Evolutionary conservation across 2,888 invertebrate species (phyloP), one percentile per base, ranked within the genome.

Genomic region (Leucoma salicis): DNA sequence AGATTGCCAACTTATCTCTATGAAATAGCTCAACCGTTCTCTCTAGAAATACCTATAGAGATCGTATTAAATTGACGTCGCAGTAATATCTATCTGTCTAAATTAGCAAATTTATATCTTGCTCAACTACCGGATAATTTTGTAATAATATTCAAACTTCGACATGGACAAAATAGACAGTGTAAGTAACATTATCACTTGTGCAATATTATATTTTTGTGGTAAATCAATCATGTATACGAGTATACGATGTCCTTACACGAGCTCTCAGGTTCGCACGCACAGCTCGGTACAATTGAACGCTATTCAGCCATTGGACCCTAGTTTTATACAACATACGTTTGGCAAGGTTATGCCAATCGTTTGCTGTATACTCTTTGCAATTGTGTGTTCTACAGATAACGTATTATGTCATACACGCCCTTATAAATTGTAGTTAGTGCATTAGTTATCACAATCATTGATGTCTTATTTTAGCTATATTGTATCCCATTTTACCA

Each of bases 221-320:
- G 50, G 48, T 3, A 4, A 56, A 31, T 51, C 56, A 57, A 38
- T 48, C 58, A 63, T 66, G 65, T 60, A 57, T 58, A 53, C 40
- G 58, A 55, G 56, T 68, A 40, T 56, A 48, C 66, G 69, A 53
- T 60, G 74, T 74, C 75, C 75, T 78, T 78, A 73, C 68, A 64
- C 63, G 54, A 57, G 65, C 63, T 61, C 68, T 72, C 71, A 78
- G 80, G 77, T 83, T 84, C 78, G 82, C 82, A 80, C 76, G 78
- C 78, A 70, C 78, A 83, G 82, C 77, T 82, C 79, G 72, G 72
- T 74, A 78, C 87, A 88, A 88, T 88, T 88, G 87, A 82, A 63
- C 67, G 80, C 72, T 80, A 85, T 85, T 85, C 79, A 86, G 82
- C 69, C 63, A 62, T 67, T 72, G 71, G 70, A 78, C 82, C 82